Base-by-base conservation (phyloP, 2,888 invertebrate species). In the Megastigmus dorsalis region DNA sequence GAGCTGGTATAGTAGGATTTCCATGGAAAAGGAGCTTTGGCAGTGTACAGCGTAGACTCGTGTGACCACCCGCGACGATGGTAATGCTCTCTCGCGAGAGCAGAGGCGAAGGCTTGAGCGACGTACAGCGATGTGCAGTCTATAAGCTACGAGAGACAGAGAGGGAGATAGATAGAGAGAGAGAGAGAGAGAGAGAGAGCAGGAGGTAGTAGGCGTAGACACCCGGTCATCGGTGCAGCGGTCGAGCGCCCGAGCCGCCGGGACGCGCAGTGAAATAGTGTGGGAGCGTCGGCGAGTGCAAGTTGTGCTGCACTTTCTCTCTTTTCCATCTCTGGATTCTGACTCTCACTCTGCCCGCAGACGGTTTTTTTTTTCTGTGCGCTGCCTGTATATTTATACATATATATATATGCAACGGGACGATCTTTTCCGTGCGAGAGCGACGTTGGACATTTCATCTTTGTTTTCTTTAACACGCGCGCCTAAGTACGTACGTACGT, bases 291-390 rank as follows among this genome's bases (percentile, higher is more conserved):
- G 72, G 73, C 69, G 76, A 54, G 71, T 77, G 36, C 60, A 62
- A 55, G 48, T 55, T 70, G 79, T 70, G 75, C 76, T 76, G 80
- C 81, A 84, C 85, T 84, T 86, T 84, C 84, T 84, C 83, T 80
- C 80, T 70, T 81, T 80, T 78, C 55, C 54, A 41, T 54, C n/a
- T 23, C 23, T 5, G 28, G 45, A 13, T 57, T 20, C 18, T 6
- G 15, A 23, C 23, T 50, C n/a, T n/a, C n/a, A n/a, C n/a, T n/a
- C n/a, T n/a, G n/a, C n/a, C n/a, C n/a, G n/a, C n/a, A n/a, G n/a
- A n/a, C n/a, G n/a, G n/a, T n/a, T n/a, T n/a, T n/a, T n/a, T n/a
- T n/a, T n/a, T n/a, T n/a, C n/a, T n/a, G n/a, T n/a, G n/a, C n/a
- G n/a, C n/a, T n/a, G n/a, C n/a, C n/a, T n/a, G n/a, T n/a, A n/a